Evolutionary conservation across 2,797 vertebrate species (phyloP).

Genomic region (Cyprinella venusta): DNA sequence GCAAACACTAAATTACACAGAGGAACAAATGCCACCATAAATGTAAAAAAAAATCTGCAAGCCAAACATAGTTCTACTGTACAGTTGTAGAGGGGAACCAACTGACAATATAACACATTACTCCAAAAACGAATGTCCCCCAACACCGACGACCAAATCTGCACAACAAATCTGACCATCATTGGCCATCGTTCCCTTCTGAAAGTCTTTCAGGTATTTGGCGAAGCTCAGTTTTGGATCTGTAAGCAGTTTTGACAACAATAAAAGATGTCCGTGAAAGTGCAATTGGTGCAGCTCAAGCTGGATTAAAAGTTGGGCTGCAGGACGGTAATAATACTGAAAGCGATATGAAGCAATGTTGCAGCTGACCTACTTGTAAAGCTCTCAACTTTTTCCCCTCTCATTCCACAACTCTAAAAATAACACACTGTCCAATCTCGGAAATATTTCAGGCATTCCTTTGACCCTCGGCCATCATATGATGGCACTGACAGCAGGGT

Average conservation of each 20-base stretch:
- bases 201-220: conserved; percentile 18
- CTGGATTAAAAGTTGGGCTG: conserved; percentile 76
- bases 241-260: conserved; percentile 37
- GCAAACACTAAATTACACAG: neutral
- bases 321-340: conserved; percentile 79
- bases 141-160: neutral
- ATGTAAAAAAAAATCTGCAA: neutral
- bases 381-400: conserved; percentile 75
- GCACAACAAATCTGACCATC: conserved; percentile 30
- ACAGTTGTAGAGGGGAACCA: neutral
- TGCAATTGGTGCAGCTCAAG: conserved; percentile 65
- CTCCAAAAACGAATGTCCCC: neutral
- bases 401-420: conserved; percentile 79
- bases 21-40: neutral
- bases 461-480: conserved; percentile 70
- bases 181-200: neutral
- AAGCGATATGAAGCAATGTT: conserved; percentile 75
- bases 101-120: neutral
- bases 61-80: neutral
- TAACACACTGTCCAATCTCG: conserved; percentile 78
- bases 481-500: conserved; percentile 66
- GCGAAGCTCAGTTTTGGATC: conserved; percentile 27
- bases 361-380: conserved; percentile 82
- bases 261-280: conserved; percentile 50
- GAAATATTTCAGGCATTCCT: conserved; percentile 76